Conservation (phyloP, 2,113 vertebrate genomes). For the Paralichthys olivaceus region DNA sequence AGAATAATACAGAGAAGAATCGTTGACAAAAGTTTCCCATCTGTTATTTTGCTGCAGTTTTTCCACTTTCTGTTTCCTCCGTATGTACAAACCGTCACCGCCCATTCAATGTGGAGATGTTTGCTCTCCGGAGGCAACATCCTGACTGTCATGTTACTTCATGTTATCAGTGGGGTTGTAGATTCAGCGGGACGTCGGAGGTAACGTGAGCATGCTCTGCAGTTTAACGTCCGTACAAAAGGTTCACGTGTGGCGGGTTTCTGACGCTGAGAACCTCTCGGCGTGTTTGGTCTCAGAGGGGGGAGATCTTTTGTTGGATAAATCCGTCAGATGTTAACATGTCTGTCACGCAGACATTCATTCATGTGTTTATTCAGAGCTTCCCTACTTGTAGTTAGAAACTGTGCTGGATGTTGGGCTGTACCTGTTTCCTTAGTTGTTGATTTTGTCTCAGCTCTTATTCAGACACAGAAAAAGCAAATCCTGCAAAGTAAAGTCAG, state of each 20-base stretch:
- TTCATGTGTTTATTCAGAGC: conserved; percentile 50
- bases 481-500: background rate
- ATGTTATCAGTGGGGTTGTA: conserved; percentile 39
- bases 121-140: conserved; percentile 47
- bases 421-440: conserved; percentile 34
- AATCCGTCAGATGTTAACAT: conserved; percentile 59
- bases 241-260: conserved; percentile 36
- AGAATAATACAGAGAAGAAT: too few relatives aligned
- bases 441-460: conserved; percentile 41
- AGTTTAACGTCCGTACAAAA: conserved; percentile 57
- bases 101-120: conserved; percentile 42
- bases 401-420: conserved; percentile 1
- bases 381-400: conserved; percentile 42
- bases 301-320: conserved; percentile 68
- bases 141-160: conserved; percentile 62
- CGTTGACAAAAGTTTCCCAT: background rate
- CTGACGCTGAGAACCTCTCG: conserved; percentile 59
- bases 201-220: conserved; percentile 34
- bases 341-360: conserved; percentile 67
- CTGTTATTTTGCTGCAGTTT: too few relatives aligned
- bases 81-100: conserved; percentile 10
- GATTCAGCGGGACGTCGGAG: conserved; percentile 18
- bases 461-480: conserved; percentile 35
- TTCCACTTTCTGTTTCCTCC: conserved; percentile 7
- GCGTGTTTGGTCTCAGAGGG: conserved; percentile 61